A percentile compares a stretch with the other conserved stretches of the same genome.
These are phyloP conservation scores for Gallinago stenura DNA, from an alignment of 2,797 vertebrate genomes.

Conservation along the genomic window DNA sequence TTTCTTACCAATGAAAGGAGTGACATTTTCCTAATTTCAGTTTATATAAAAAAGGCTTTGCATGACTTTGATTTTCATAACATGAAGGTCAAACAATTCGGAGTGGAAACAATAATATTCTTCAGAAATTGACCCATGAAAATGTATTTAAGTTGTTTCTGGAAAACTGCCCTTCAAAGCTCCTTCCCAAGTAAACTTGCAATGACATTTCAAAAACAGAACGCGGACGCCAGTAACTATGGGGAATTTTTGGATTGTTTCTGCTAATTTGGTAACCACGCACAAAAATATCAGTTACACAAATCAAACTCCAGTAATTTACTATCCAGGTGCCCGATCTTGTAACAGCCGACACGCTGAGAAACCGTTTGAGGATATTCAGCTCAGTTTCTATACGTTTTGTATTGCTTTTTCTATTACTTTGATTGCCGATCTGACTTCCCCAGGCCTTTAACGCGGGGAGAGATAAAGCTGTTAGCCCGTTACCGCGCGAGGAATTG, in stretches of 20 bases:
- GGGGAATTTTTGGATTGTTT: slow-evolving; percentile 13
- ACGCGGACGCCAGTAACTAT: neutral
- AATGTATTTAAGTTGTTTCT: slow-evolving; percentile 22
- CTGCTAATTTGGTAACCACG: slow-evolving; percentile 30
- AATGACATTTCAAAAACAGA: neutral
- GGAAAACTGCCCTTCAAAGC: slow-evolving; percentile 61
- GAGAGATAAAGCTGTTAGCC: neutral
- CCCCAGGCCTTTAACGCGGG: neutral
- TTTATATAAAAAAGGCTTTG: slow-evolving; percentile 51
- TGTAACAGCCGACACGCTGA: slow-evolving; percentile 43
- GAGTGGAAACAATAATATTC: slow-evolving; percentile 54
- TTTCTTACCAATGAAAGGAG: neutral
- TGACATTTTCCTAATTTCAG: slow-evolving; percentile 62
- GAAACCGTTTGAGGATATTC: slow-evolving; percentile 37
- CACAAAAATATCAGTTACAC: slow-evolving; percentile 49
- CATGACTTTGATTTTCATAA: slow-evolving; percentile 59
- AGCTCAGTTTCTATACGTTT: neutral
- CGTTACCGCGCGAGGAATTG: neutral
- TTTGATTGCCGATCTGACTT: slow-evolving; percentile 50
- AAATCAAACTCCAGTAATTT: slow-evolving; percentile 64
- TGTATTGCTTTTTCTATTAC: slow-evolving; percentile 55
- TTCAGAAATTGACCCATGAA: slow-evolving; percentile 50
- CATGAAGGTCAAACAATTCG: slow-evolving; percentile 60
- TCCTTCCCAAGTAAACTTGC: slow-evolving; percentile 55
- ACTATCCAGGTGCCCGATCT: slow-evolving; percentile 39